phyloP scores from a whole-genome alignment of 1,140 invertebrate species.

The Agrypnia vestita region DNA sequence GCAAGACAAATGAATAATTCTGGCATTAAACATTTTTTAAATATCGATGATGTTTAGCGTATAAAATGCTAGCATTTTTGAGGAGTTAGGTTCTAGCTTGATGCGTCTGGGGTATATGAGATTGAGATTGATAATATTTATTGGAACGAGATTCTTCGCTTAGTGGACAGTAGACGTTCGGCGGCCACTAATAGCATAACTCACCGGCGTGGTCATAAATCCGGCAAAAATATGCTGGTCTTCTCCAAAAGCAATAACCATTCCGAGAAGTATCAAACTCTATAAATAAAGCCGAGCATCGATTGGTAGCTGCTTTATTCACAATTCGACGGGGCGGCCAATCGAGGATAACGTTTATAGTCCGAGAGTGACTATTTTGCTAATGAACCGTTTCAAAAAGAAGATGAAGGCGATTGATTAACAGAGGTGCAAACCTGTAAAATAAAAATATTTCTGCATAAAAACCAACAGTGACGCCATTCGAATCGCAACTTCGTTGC shows the following conservation, averaged over 20 bases:
- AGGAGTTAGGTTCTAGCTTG: no score
- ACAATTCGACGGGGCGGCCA: conserved; percentile 54
- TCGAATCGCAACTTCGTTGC: no score
- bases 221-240: conserved; percentile 46
- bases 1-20: no score
- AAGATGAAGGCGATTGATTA: not conserved
- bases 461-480: not conserved
- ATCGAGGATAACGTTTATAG: conserved; percentile 57
- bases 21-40: no score
- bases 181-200: conserved; percentile 38
- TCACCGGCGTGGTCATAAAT: conserved; percentile 42
- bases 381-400: conserved; percentile 17
- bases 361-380: conserved; percentile 44
- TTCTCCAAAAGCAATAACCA: conserved; percentile 46
- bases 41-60: no score
- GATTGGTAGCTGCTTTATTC: conserved; percentile 58
- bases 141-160: not conserved
- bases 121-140: no score
- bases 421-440: not conserved
- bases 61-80: no score
- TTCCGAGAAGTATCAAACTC: conserved; percentile 42
- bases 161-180: not conserved
- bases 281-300: conserved; percentile 54
- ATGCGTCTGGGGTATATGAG: no score
- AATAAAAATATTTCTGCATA: not conserved